Evolutionary conservation across 2,888 invertebrate species (phyloP).

Genomic region (Drosophila aldrichi): DNA sequence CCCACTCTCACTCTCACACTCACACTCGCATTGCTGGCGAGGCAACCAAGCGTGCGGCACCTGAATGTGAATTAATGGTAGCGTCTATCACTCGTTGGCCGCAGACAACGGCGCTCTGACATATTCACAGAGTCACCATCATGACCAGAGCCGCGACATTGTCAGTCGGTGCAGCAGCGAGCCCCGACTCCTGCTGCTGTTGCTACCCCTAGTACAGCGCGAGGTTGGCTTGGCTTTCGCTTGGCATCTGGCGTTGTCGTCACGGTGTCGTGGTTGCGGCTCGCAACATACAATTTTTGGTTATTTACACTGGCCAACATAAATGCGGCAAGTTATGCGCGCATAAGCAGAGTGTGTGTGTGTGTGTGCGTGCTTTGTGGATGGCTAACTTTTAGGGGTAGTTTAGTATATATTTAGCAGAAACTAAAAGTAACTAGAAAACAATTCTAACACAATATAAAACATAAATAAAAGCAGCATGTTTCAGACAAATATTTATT

Average conservation of each 20-base stretch:
- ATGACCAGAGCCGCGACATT: constrained; percentile 38
- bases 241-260: constrained; percentile 66
- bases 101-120: constrained; percentile 63
- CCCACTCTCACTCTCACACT: constrained; percentile 10
- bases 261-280: constrained; percentile 76
- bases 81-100: constrained; percentile 77
- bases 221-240: constrained; percentile 19
- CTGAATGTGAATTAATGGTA: constrained; percentile 80
- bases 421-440: not conserved
- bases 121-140: constrained; percentile 63
- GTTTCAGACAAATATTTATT: too few species aligned
- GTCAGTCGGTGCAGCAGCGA: constrained; percentile 35
- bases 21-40: constrained; percentile 17
- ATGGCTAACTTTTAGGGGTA: not conserved
- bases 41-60: constrained; percentile 75
- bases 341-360: constrained; percentile 9
- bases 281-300: constrained; percentile 71
- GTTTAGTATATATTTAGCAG: not conserved
- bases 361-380: not conserved
- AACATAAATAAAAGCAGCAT: not conserved
- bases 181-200: constrained; percentile 6
- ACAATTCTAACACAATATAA: not conserved
- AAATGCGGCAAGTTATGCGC: constrained; percentile 53
- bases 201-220: constrained; percentile 17
- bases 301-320: constrained; percentile 65